Base-by-base conservation (phyloP, 2,797 vertebrate genomes). In the Periparus ater region DNA sequence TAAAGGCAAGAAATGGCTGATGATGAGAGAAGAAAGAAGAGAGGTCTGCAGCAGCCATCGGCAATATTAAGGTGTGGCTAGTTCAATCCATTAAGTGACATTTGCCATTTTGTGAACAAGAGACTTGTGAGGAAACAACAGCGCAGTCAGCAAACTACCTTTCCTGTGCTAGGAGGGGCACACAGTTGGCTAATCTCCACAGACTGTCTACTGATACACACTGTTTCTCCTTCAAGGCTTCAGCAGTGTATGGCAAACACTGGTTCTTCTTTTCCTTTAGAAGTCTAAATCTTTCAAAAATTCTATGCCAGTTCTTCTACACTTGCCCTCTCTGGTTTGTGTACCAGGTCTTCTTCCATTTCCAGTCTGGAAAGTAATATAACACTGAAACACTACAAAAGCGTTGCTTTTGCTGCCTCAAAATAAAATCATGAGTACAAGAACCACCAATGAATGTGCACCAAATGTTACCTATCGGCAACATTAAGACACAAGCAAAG, bases 391-490 rank as follows among this genome's bases (percentile, higher is more conserved):
- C 16, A 27, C 66, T 61, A 72, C n/a, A 75, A 67, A 86, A 84
- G 22, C 4, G 8, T 57, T 70, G 47, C 34, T 84, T 88, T 71
- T 58, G 26, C 17, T 70, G 21, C 71, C 16, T n/a, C 44, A 47
- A 67, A 85, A 71, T 47, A 83, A 77, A 92, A 80, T 40, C 18
- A 66, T 2, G 3, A 62, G 34, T 21, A 38, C 38, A 26, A 84
- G 25, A 77, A 58, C 26, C 32, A 40, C 17, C 21, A 89, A 61
- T 0, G 0, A 77, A 58, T 5, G 19, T 0, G 1, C 27, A 55
- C 7, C 14, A 16, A 7, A 60, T 92, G 84, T 85, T 32, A 75
- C 70, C 30, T 12, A 42, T 66, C 1, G 10, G 62, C 30, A 72
- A 81, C 13, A 68, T 32, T 86, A 94, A 68, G 1, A 22, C 48